Evolutionary conservation across 1,140 invertebrate genomes (phyloP).

Genomic region (Drosophila ironensis): DNA sequence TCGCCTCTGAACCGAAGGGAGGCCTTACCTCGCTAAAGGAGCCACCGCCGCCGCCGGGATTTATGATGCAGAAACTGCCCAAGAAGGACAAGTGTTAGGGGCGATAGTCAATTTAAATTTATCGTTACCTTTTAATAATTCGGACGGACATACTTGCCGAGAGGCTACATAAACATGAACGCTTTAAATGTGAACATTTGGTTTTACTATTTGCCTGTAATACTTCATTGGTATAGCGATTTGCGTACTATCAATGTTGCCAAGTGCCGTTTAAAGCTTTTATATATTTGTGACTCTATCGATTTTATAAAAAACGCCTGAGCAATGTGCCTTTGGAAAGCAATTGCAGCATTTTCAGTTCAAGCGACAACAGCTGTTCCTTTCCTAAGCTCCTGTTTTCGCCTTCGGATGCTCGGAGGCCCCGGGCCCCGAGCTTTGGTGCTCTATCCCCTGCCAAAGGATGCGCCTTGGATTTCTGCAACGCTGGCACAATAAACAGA

Average conservation of each 20-base stretch:
- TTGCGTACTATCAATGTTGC: no score
- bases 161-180: no score
- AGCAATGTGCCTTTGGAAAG: no score
- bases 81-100: conserved; percentile 1
- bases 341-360: not conserved
- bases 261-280: no score
- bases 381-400: conserved; percentile 48
- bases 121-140: no score
- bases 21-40: conserved; percentile 14
- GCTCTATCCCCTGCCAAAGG: conserved; percentile 56
- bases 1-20: conserved; percentile 18
- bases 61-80: conserved; percentile 25
- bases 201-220: no score
- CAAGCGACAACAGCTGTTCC: conserved; percentile 60
- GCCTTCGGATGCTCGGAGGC: conserved; percentile 8
- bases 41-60: conserved; percentile 18
- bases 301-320: no score
- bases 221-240: no score
- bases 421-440: conserved; percentile 23
- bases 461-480: conserved; percentile 64
- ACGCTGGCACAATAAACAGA: conserved; percentile 67
- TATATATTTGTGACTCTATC: no score
- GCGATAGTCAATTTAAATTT: no score
- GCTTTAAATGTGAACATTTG: no score
- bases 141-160: no score